Base-by-base conservation (phyloP, 1,140 invertebrate genomes). In the Asobara japonica region DNA sequence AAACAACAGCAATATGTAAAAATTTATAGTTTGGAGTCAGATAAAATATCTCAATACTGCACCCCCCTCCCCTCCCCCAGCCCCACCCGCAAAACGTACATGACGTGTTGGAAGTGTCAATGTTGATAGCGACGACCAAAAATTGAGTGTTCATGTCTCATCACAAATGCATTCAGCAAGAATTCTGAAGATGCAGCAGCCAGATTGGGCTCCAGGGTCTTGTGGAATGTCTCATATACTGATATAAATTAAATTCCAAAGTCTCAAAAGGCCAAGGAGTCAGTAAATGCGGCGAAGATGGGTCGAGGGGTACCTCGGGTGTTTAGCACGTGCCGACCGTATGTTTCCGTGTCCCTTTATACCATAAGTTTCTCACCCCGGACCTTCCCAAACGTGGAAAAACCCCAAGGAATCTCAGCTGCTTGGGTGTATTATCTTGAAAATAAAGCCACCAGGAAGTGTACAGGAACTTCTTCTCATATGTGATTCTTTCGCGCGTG, bases 241-340 rank as follows among this genome's bases (percentile, higher is more conserved):
- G 1, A 56, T 0, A 56, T 56, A 56, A 56, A 56, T 56, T 18
- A 56, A 3, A 56, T 56, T 56, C 13, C 25, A 22, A 56, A 56
- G 51, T 27, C 18, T 33, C 27, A 29, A 33, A 29, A n/a, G 61
- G 25, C n/a, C n/a, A n/a, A 29, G 18, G n/a, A 27, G 65, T 45
- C 27, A 60, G 8, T 36, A 30, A n/a, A 33, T 51, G 45, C 51
- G 22, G 25, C 20, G 22, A 22, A 61, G 25, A 67, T 60, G 6
- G 31, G 45, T 45, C 68, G 65, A 68, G 68, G 73, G 69, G 45
- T 20, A 25, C 51, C 51, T 25, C 22, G 51, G 51, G 51, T 56
- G 48, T 48, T 36, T 65, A 74, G 83, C 84, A 85, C 84, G 84
- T 85, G 84, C 80, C 80, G 73, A 81, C 83, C 83, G 79, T 76